These are phyloP conservation scores for Pinna nobilis DNA, from an alignment of 1,140 invertebrate genomes.

Conservation along the genomic window DNA sequence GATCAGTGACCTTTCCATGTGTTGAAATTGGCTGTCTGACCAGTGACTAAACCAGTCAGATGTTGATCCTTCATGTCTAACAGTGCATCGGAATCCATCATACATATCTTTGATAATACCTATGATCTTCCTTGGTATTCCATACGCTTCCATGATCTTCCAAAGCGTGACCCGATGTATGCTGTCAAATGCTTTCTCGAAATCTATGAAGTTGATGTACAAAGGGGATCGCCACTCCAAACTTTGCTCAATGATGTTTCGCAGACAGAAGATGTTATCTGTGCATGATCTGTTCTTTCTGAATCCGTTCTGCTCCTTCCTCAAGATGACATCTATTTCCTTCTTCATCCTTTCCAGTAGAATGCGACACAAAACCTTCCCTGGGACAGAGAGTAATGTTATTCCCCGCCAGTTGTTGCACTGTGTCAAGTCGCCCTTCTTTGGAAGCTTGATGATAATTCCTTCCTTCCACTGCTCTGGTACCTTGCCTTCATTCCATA, in stretches of 20 bases:
- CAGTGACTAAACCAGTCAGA: slow-evolving; percentile 9
- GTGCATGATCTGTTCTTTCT: background rate
- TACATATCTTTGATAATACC: slow-evolving; percentile 28
- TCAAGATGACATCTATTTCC: background rate
- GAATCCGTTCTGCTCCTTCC: background rate
- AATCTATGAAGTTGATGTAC: slow-evolving; percentile 6
- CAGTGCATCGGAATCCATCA: slow-evolving; percentile 7
- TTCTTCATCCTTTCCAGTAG: background rate
- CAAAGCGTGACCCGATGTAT: slow-evolving; percentile 5
- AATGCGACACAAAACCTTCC: slow-evolving; percentile 24
- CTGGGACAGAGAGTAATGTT: no score
- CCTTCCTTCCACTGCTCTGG: slow-evolving; percentile 30
- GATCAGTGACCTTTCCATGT: no score
- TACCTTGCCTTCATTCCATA: slow-evolving; percentile 30
- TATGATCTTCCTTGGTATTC: slow-evolving; percentile 34
- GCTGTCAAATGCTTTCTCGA: slow-evolving; percentile 20
- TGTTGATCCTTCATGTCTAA: background rate
- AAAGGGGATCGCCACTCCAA: slow-evolving; percentile 1
- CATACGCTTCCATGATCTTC: slow-evolving; percentile 25
- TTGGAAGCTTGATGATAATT: slow-evolving; percentile 40
- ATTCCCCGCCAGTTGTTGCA: slow-evolving; percentile 40
- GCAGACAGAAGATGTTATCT: background rate
- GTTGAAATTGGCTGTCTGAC: no score
- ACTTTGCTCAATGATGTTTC: slow-evolving; percentile 23
- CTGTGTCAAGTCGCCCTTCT: slow-evolving; percentile 26